Percentiles rank a stretch among this genome's conserved stretches.
These are phyloP conservation scores for Spodoptera littoralis DNA, from an alignment of 2,888 invertebrate species.

Conservation along the genomic window DNA sequence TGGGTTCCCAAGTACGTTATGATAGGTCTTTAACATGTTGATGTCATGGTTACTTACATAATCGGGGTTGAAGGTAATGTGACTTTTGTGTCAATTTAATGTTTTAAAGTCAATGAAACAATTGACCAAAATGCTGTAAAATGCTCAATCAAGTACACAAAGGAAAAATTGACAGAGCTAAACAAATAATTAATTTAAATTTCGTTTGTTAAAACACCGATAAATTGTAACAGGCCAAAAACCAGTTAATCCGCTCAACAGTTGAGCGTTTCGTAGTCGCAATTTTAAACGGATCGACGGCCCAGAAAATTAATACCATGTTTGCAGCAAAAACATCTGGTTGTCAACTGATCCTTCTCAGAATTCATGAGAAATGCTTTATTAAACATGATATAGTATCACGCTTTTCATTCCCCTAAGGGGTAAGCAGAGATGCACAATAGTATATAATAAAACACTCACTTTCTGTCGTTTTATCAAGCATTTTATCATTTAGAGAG, in stretches of 20 bases:
- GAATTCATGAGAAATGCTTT: slow-evolving; percentile 26
- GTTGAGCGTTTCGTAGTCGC: slow-evolving; percentile 39
- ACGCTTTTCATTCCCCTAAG: too few species aligned
- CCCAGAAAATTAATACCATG: slow-evolving; percentile 64
- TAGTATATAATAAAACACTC: too few species aligned
- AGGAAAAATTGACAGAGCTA: slow-evolving; percentile 13
- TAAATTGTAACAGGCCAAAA: slow-evolving; percentile 46
- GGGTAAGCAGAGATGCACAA: too few species aligned
- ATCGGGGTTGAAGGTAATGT: neutral
- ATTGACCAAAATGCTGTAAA: too few species aligned
- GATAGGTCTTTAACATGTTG: neutral
- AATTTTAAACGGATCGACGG: slow-evolving; percentile 52
- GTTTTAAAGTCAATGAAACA: too few species aligned
- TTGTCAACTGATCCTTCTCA: slow-evolving; percentile 42
- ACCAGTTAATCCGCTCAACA: slow-evolving; percentile 42
- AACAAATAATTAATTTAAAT: slow-evolving; percentile 32
- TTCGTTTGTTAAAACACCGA: slow-evolving; percentile 41
- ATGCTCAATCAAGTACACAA: neutral
- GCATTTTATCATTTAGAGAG: too few species aligned
- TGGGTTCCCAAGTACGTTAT: slow-evolving; percentile 1
- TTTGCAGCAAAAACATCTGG: slow-evolving; percentile 41
- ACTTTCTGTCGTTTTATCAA: too few species aligned
- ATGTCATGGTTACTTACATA: neutral
- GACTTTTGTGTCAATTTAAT: too few species aligned
- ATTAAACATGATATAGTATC: too few species aligned